These are phyloP conservation scores for Muscicapa comitata DNA, from an alignment of 2,797 vertebrate species.

Conservation along the genomic window DNA sequence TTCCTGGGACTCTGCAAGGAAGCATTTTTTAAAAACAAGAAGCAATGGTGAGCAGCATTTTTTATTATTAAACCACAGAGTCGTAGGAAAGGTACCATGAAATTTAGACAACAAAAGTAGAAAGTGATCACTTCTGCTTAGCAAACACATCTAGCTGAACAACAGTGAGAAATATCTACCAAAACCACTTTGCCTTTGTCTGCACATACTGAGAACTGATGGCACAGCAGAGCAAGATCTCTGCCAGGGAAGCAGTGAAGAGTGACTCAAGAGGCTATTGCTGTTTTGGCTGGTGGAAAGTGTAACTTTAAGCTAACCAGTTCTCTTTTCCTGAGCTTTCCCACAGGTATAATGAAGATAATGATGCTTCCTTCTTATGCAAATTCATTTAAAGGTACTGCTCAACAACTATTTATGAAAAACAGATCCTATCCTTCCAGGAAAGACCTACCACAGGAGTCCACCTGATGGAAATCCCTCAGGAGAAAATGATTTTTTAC, in stretches of 20 bases:
- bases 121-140: conserved; percentile 1
- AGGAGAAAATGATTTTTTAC: background rate
- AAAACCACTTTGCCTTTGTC: background rate
- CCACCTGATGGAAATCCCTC: background rate
- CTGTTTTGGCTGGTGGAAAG: background rate
- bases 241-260: conserved; percentile 23
- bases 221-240: background rate
- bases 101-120: background rate
- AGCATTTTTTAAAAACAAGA: background rate
- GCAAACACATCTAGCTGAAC: background rate
- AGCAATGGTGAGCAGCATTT: background rate
- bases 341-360: conserved; percentile 35
- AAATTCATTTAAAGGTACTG: conserved; percentile 16
- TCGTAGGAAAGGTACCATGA: background rate
- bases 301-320: conserved; percentile 17
- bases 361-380: conserved; percentile 9
- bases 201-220: background rate
- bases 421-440: background rate
- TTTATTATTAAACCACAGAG: background rate
- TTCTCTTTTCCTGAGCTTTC: conserved; percentile 34
- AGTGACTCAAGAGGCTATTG: conserved; percentile 9
- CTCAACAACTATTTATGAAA: background rate
- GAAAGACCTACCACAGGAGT: background rate
- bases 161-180: background rate
- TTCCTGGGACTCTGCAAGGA: background rate